Base-by-base conservation (phyloP, 2,888 invertebrate genomes). In the Bursaphelenchus okinawaensis region DNA sequence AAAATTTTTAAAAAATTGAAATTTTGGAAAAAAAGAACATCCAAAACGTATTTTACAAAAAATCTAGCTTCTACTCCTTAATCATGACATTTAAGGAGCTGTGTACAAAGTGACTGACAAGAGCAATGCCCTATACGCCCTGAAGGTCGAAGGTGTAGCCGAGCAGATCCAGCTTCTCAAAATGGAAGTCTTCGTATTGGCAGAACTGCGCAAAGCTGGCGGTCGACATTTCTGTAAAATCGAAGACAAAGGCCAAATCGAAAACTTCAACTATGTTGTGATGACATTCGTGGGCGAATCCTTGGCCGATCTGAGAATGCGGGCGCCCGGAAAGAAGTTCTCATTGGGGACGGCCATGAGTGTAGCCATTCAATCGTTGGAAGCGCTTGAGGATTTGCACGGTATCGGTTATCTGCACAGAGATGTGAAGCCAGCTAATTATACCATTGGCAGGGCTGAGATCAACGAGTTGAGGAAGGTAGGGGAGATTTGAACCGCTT, bases 271-370 rank as follows among this genome's bases (percentile, higher is more conserved):
- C 20, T 68, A 71, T 22, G 68, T 68, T 31, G 69, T 68, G 7
- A 68, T 68, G 69, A 68, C 68, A 8, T 56, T 68, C 23, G 68
- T 68, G 12, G 68, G 68, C 8, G 56, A 79, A 28, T 79, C 75
- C 28, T 68, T 54, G 54, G 27, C 26, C 54, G 27, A 26, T 54
- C 19, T 54, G 27, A 12, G 68, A 63, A 12, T 16, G 6, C 40
- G 40, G 26, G n/a, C 51, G 9, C 19, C 40, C 54, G n/a, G 64
- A 52, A 9, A 55, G 57, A 64, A 65, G 52, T 68, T 70, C 40
- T 70, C 71, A 27, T 68, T 68, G 63, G 76, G 76, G 31, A 76
- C 77, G 7, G 72, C 76, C 12, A 68, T 76, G 20, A 68, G 73
- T 27, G 67, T 72, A 8, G 75, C 67, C 0, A 71, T 74, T 51